Base-by-base conservation (phyloP, 2,797 vertebrate genomes). In the Sebastes goodei region DNA sequence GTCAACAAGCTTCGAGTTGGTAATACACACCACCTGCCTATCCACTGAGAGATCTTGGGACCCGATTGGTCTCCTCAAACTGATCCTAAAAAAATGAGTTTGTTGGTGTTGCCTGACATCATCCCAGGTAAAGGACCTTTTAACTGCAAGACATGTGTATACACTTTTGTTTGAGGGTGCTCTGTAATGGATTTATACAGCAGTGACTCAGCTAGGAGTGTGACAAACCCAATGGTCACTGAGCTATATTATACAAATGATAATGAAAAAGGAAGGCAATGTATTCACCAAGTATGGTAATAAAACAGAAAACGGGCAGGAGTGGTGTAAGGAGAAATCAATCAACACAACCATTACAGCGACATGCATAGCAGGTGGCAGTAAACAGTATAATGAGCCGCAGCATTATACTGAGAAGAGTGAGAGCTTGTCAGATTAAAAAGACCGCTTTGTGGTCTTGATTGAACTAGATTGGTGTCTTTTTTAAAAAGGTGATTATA, bases 341-440 rank as follows among this genome's bases (percentile, higher is more conserved):
- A 80, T 82, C 71, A 82, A 27, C 61, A 42, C 23, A 72, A 38
- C 30, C 60, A 75, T 67, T 71, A 75, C 49, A 66, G 57, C 10
- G 30, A 42, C 67, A 33, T 62, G 21, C 71, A 71, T 66, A 53
- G 73, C 81, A 81, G 77, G 61, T 73, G 74, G 65, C 53, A 63
- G 71, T 71, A 70, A 82, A 77, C 67, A 32, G 32, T 32, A 35
- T 80, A 79, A 87, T 81, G 60, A 84, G 65, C 71, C 29, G 23
- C 30, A 66, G 20, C n/a, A 55, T 52, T 74, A 61, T 46, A 57
- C 81, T 73, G 65, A 61, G 35, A 32, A 63, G 69, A 67, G 55
- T 23, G n/a, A 73, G 73, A 74, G 78, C 62, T 73, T 73, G 69
- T 71, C 82, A 81, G 67, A 75, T 79, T 49, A 23, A 78, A 68